Percentiles rank a stretch among this genome's conserved stretches.
These are phyloP conservation scores for Torymus tubicola DNA, from an alignment of 2,888 invertebrate genomes.

Conservation along the genomic window DNA sequence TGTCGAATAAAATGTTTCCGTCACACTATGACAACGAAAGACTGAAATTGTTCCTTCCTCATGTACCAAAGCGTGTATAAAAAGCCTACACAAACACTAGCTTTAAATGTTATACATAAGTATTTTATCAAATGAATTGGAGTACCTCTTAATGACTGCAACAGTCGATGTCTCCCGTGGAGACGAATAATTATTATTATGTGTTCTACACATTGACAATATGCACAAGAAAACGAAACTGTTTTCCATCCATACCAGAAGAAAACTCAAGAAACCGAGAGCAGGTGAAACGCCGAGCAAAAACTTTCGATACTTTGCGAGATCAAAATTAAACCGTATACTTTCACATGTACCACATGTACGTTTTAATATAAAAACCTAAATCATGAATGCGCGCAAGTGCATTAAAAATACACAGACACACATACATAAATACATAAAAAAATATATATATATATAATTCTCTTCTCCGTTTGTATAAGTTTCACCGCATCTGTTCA, in stretches of 20 bases:
- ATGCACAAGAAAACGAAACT: constrained; percentile 12
- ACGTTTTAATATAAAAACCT: constrained; percentile 31
- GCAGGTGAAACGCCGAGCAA: neutral
- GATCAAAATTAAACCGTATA: neutral
- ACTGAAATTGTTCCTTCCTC: constrained; percentile 42
- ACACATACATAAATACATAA: neutral
- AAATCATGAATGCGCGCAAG: constrained; percentile 15
- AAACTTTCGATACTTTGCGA: constrained; percentile 6
- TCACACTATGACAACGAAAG: constrained; percentile 40
- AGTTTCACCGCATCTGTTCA: constrained; percentile 30
- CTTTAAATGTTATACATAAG: constrained; percentile 27
- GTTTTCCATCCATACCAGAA: neutral
- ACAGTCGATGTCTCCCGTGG: constrained; percentile 21
- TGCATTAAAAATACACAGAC: neutral
- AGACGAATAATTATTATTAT: constrained; percentile 9
- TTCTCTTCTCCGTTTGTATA: constrained; percentile 37
- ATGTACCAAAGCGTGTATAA: constrained; percentile 50
- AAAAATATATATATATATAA: neutral
- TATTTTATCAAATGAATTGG: constrained; percentile 23
- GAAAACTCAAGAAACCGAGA: neutral
- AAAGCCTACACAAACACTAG: constrained; percentile 13
- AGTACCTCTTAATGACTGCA: neutral
- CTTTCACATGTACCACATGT: constrained; percentile 22
- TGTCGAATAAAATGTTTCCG: constrained; percentile 23
- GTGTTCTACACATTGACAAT: constrained; percentile 23